Evolutionary conservation across 2,797 vertebrate species (phyloP), one percentile per base, ranked within the genome.

Genomic region (Holocentrus rufus): DNA sequence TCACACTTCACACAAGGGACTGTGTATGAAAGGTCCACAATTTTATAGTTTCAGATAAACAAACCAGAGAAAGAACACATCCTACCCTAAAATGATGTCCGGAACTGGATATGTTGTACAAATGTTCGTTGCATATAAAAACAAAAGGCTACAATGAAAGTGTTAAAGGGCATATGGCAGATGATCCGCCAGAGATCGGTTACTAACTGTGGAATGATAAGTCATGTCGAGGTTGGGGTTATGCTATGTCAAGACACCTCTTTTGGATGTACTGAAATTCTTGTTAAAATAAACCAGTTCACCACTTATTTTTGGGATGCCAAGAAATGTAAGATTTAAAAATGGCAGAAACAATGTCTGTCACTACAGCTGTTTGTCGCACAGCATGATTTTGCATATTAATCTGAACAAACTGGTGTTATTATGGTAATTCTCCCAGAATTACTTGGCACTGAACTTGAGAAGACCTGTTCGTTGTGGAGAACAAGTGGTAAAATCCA

Each of bases 71-170:
- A 39, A 39, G 9, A 34, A 34, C 6, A 39, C 7, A 10, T 36
- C 34, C n/a, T n/a, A n/a, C n/a, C n/a, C n/a, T n/a, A n/a, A 36
- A 9, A 52, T 7, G 1, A n/a, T 9, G n/a, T 39, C n/a, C 58
- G 47, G 50, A 68, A 52, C 14, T 36, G 22, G 52, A 9, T 13
- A 10, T 13, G 44, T 25, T 10, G 15, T 25, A 8, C 23, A 25
- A 42, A 15, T 44, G 42, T 69, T 56, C 68, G 47, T 46, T 69
- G 61, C 56, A 79, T 66, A 55, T 15, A 14, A 69, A 31, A 47
- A 15, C 25, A 6, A 39, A 61, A 61, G 36, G 59, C 22, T 61
- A 18, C 17, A 62, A 54, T 7, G 42, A 71, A 73, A 58, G 66
- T 65, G 31, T 66, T 54, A 25, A 17, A 25, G 49, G 13, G 42